Evolutionary conservation across 2,888 invertebrate species (phyloP).

Genomic region (Penaeus monodon): DNA sequence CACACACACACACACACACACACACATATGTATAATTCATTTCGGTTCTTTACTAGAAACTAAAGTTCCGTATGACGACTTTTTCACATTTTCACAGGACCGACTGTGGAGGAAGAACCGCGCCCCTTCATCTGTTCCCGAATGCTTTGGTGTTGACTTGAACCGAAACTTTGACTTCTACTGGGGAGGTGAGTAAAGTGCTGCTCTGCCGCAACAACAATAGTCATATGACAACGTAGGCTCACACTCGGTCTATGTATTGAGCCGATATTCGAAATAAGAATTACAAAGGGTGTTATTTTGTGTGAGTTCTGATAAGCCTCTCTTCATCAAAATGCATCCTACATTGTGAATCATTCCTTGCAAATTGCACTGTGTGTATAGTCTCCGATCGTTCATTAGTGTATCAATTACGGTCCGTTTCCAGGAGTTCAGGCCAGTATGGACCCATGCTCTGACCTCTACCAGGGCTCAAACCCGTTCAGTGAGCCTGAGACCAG

Average conservation of each 20-base stretch:
- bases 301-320: too few relatives aligned
- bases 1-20: not conserved
- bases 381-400: too few relatives aligned
- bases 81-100: constrained; percentile 34
- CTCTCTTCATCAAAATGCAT: too few relatives aligned
- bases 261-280: too few relatives aligned
- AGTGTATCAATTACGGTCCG: too few relatives aligned
- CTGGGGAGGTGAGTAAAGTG: constrained; percentile 66
- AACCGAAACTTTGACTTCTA: constrained; percentile 69
- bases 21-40: not conserved
- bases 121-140: not conserved
- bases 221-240: too few relatives aligned
- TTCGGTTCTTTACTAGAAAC: not conserved
- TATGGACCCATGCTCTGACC: constrained; percentile 37
- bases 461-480: constrained; percentile 53
- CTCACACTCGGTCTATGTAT: too few relatives aligned
- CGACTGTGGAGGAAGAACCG: constrained; percentile 66
- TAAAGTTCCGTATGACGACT: too few relatives aligned
- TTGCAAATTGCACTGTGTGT: too few relatives aligned
- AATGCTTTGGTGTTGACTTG: constrained; percentile 69
- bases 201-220: too few relatives aligned
- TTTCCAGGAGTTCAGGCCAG: not conserved
- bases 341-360: too few relatives aligned
- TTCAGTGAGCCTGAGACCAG: constrained; percentile 65
- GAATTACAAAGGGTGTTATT: too few relatives aligned